Percentiles rank a stretch among this genome's conserved stretches.
Conservation (phyloP, 2,797 vertebrate genomes). For the Channallabes apus region DNA sequence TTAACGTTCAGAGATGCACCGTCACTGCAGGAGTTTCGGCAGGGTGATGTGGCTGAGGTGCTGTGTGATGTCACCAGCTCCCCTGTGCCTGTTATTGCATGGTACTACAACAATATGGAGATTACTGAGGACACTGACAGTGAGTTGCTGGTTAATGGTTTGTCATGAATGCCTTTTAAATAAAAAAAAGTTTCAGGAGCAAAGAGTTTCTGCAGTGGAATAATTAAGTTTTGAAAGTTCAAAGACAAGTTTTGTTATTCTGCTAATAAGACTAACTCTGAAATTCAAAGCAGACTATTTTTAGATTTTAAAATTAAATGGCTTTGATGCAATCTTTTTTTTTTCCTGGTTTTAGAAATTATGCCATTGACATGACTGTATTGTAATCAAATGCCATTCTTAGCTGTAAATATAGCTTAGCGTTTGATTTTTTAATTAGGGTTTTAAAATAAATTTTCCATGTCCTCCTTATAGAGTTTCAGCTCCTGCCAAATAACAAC, state of each 20-base stretch:
- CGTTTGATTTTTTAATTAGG: slow-evolving; percentile 6
- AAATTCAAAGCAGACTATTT: slow-evolving; percentile 16
- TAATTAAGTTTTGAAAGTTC: slow-evolving; percentile 23
- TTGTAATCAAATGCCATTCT: slow-evolving; percentile 8
- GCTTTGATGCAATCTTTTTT: background rate
- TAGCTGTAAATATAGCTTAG: background rate
- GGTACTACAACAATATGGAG: slow-evolving; percentile 91
- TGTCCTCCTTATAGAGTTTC: slow-evolving; percentile 71
- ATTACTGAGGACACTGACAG: slow-evolving; percentile 87
- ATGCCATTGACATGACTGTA: background rate
- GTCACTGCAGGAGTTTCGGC: slow-evolving; percentile 94
- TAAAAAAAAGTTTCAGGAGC: background rate
- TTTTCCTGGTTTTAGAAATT: background rate
- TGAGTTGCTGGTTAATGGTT: slow-evolving; percentile 72
- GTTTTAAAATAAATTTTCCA: background rate
- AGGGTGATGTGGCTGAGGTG: slow-evolving; percentile 91
- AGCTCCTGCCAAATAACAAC: slow-evolving; percentile 90
- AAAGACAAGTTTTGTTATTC: slow-evolving; percentile 3
- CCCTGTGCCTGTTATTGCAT: slow-evolving; percentile 89
- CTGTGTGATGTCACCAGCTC: slow-evolving; percentile 92
- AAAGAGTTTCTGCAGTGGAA: background rate
- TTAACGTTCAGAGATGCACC: slow-evolving; percentile 88
- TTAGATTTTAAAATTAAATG: background rate
- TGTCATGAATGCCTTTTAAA: background rate
- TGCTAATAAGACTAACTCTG: background rate